phyloP scores from a whole-genome alignment of 2,797 vertebrate species.

The Karalla daura region DNA sequence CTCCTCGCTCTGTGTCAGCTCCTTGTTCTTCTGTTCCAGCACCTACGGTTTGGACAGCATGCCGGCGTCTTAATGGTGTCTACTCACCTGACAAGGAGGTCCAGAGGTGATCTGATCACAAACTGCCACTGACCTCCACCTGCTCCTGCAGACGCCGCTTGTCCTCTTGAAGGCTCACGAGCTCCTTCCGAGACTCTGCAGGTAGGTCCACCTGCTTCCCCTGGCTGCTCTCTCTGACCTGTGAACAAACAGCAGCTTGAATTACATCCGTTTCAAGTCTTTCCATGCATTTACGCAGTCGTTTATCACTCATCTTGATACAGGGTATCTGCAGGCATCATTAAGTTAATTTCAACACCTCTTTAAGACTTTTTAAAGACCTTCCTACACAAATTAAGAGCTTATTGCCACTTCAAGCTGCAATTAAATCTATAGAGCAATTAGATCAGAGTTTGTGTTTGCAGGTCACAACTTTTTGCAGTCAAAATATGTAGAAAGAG shows the following conservation, averaged over 20 bases:
- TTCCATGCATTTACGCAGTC: neutral
- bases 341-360: too few species aligned
- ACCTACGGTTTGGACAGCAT: constrained; percentile 67
- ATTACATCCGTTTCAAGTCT: neutral
- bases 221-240: constrained; percentile 79
- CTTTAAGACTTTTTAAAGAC: too few species aligned
- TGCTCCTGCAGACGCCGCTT: constrained; percentile 84
- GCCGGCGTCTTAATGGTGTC: neutral
- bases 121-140: constrained; percentile 83
- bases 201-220: constrained; percentile 66
- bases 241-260: constrained; percentile 9
- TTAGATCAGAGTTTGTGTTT: too few species aligned
- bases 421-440: too few species aligned
- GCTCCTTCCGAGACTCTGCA: constrained; percentile 79
- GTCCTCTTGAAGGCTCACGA: constrained; percentile 83
- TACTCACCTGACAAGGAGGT: neutral
- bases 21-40: constrained; percentile 79
- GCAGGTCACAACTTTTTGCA: too few species aligned
- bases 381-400: too few species aligned
- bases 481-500: too few species aligned
- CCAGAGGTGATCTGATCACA: neutral
- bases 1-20: constrained; percentile 88
- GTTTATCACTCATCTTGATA: too few species aligned
- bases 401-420: too few species aligned
- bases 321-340: too few species aligned